These are phyloP conservation scores for Notodonta ziczac DNA, from an alignment of 2,888 invertebrate genomes.

Conservation along the genomic window DNA sequence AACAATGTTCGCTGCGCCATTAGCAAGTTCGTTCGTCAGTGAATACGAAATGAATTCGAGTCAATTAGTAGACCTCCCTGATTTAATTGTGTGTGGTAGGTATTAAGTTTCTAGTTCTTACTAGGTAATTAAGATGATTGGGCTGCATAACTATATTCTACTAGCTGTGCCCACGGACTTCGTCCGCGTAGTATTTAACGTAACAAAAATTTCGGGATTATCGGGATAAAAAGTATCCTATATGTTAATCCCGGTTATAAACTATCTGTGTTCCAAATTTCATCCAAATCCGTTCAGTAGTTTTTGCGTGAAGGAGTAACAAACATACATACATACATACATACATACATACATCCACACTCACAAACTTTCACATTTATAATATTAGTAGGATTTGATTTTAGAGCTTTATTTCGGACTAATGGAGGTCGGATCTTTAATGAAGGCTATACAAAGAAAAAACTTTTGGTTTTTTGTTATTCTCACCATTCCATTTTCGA, in stretches of 20 bases:
- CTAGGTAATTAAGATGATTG: background rate
- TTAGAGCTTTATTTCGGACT: background rate
- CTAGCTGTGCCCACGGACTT: too few species aligned
- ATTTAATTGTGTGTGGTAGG: background rate
- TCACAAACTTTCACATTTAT: too few species aligned
- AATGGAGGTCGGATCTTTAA: slow-evolving; percentile 3
- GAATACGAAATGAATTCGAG: slow-evolving; percentile 62
- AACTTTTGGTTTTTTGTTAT: background rate
- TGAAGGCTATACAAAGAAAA: background rate
- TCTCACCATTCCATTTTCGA: slow-evolving; percentile 7
- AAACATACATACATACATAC: too few species aligned
- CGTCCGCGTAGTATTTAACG: too few species aligned
- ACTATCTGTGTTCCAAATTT: too few species aligned
- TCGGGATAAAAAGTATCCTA: too few species aligned
- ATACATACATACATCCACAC: too few species aligned
- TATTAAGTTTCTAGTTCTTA: background rate
- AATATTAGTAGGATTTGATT: too few species aligned
- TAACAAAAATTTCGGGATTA: too few species aligned
- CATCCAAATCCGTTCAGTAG: too few species aligned
- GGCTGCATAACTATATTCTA: background rate
- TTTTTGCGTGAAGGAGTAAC: too few species aligned
- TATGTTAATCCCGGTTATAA: too few species aligned
- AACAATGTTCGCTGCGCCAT: slow-evolving; percentile 64
- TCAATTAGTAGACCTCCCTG: slow-evolving; percentile 3
- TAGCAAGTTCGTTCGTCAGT: slow-evolving; percentile 50